Conservation (phyloP, 2,797 vertebrate species). For the Stomatorhinus walkeri region DNA sequence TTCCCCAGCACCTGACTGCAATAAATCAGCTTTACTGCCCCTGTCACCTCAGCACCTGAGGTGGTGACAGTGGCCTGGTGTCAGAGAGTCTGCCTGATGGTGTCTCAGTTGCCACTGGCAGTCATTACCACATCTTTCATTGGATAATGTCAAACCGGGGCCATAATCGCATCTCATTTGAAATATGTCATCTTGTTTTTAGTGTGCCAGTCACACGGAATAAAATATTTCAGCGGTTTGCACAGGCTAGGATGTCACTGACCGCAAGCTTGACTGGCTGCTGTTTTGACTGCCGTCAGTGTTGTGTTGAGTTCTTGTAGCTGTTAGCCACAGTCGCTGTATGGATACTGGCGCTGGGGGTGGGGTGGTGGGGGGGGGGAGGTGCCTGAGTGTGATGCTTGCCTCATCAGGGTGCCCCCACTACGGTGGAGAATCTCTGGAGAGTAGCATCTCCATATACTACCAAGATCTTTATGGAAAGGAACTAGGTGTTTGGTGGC, state of each 20-base stretch:
- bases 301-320: not conserved
- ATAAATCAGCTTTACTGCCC: constrained; percentile 29
- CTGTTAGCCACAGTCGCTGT: not conserved
- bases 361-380: not conserved
- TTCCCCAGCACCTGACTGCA: constrained; percentile 22
- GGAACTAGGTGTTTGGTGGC: not conserved
- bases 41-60: constrained; percentile 12
- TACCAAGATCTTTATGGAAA: not conserved
- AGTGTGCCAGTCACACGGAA: not conserved
- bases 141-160: not conserved
- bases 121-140: not conserved
- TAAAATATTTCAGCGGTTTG: not conserved
- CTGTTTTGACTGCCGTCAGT: not conserved
- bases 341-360: not conserved
- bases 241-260: not conserved
- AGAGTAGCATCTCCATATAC: not conserved
- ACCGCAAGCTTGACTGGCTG: not conserved
- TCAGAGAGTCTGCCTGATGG: not conserved
- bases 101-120: not conserved
- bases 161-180: not conserved
- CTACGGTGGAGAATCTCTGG: not conserved
- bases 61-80: not conserved
- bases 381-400: not conserved
- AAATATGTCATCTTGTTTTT: not conserved
- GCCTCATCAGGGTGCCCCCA: not conserved